These are phyloP conservation scores for Machaerirhynchus nigripectus DNA, from an alignment of 2,113 vertebrate genomes.

Conservation along the genomic window DNA sequence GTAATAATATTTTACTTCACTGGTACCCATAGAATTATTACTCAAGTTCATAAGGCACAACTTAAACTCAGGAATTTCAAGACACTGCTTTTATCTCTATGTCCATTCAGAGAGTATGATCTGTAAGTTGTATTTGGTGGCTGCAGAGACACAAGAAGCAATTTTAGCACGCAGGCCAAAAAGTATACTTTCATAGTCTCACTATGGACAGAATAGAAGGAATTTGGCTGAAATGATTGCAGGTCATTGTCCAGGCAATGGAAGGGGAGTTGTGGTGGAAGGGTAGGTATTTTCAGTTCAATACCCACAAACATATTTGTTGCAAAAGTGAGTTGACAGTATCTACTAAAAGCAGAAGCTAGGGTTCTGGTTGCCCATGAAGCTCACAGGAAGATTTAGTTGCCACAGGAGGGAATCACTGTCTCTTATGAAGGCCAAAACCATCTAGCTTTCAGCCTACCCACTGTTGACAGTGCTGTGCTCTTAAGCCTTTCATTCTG, in stretches of 20 bases:
- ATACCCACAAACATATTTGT: background rate
- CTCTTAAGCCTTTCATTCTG: background rate
- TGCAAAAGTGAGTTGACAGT: background rate
- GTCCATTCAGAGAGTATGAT: background rate
- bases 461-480: background rate
- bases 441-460: fast-evolving
- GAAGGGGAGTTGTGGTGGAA: background rate
- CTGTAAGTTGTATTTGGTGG: background rate
- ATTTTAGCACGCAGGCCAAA: background rate
- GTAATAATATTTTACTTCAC: background rate
- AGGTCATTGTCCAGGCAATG: background rate
- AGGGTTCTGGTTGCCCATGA: background rate
- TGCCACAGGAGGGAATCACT: background rate
- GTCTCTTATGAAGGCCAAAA: background rate
- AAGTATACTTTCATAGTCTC: background rate
- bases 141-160: background rate
- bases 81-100: background rate
- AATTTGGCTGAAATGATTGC: background rate
- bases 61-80: background rate
- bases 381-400: background rate
- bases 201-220: background rate
- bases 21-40: background rate
- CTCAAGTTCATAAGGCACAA: background rate
- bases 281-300: background rate
- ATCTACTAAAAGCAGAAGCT: background rate